Evolutionary conservation across 2,888 invertebrate genomes (phyloP), one percentile per base, ranked within the genome.

Genomic region (Parnassius smintheus): DNA sequence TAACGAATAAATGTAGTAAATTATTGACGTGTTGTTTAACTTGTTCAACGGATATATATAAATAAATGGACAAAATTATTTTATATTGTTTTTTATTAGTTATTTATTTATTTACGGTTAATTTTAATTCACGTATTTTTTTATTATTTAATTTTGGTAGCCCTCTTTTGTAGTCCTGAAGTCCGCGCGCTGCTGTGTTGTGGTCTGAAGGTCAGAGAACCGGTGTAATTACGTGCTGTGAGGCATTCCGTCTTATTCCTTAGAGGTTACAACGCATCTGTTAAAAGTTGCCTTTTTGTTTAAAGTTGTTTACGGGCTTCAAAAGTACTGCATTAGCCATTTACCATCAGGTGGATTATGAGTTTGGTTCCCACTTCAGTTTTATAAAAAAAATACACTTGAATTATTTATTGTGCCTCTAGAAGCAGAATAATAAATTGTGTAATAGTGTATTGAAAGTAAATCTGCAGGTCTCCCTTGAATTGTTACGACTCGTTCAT

Each of bases 1-100:
- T 55, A 66, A 65, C 59, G 42, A 68, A 75, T 72, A 76, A 75
- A 75, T 75, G 72, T 77, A 78, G 74, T 73, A 70, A 72, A 72
- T 69, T 70, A 68, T 67, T 62, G 64, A 65, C 65, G 68, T 72
- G 67, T 72, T 68, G 68, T 68, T 44, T 44, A 11, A 44, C 44
- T 11, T 11, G 67, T 50, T 58, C 62, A 64, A 66, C 59, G 57
- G 52, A 60, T 54, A 50, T 64, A 44, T 46, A 63, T 52, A 56
- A 59, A 64, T 59, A 64, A 59, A 64, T 64, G 56, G 52, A 59
- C 50, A 63, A 45, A 52, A 51, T 56, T 45, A 10, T 52, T 18
- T 41, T 8, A 58, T 46, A 22, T 61, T 18, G 56, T n/a, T 2
- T 64, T 63, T 56, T 44, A 48, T 59, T 64, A 35, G 7, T 35